These are phyloP conservation scores for Atopsyche davidsoni DNA, from an alignment of 1,140 invertebrate genomes.

Conservation along the genomic window DNA sequence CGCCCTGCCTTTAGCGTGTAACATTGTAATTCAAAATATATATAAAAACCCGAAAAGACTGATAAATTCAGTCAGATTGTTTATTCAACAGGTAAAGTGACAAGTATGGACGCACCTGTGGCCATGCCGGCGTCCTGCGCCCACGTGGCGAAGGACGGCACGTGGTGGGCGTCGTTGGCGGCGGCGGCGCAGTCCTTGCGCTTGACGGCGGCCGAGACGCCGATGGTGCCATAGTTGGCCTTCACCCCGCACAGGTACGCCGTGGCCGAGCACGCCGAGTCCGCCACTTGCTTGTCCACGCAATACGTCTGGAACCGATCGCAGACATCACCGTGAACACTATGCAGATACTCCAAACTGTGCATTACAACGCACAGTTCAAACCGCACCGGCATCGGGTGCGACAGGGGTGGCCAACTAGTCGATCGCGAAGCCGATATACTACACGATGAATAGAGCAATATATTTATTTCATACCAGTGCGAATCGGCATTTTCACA, in stretches of 20 bases:
- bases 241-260: slow-evolving; percentile 80
- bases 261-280: slow-evolving; percentile 73
- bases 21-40: neutral
- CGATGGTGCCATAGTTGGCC: slow-evolving; percentile 67
- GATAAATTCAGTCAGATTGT: neutral
- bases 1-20: neutral
- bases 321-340: too few species aligned
- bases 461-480: too few species aligned
- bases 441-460: too few species aligned
- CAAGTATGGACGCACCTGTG: slow-evolving; percentile 59
- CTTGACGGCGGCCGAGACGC: slow-evolving; percentile 59
- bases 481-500: too few species aligned
- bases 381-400: too few species aligned
- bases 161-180: slow-evolving; percentile 44
- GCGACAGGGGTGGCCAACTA: too few species aligned
- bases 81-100: neutral
- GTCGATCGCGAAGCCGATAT: too few species aligned
- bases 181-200: slow-evolving; percentile 52
- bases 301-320: slow-evolving; percentile 64
- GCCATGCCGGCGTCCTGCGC: slow-evolving; percentile 64
- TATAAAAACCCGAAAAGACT: neutral
- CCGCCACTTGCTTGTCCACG: slow-evolving; percentile 65
- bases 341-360: too few species aligned
- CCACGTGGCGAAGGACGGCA: slow-evolving; percentile 65
- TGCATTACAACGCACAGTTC: too few species aligned